Base-by-base conservation (phyloP, 2,888 invertebrate genomes). In the Leptodirus hochenwartii region DNA sequence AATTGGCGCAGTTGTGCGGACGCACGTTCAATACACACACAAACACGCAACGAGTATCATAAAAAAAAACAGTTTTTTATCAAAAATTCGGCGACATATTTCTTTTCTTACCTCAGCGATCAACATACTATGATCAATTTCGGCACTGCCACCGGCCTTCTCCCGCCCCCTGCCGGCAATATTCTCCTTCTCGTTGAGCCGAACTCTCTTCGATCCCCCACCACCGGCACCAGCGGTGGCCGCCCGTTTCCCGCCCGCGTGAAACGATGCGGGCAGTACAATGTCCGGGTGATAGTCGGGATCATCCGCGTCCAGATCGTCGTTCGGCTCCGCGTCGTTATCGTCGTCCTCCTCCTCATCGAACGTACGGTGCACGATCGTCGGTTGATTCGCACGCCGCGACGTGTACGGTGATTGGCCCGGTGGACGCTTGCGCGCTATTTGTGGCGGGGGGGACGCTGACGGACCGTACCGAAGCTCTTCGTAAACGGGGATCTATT, bases 401-500 rank as follows among this genome's bases (percentile, higher is more conserved):
- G n/a, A n/a, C n/a, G n/a, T n/a, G n/a, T n/a, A n/a, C n/a, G n/a
- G n/a, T n/a, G n/a, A n/a, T n/a, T n/a, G n/a, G n/a, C n/a, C n/a
- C n/a, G n/a, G n/a, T n/a, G n/a, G n/a, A n/a, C n/a, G n/a, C n/a
- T n/a, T n/a, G n/a, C n/a, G n/a, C n/a, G n/a, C n/a, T n/a, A n/a
- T n/a, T n/a, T n/a, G n/a, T n/a, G n/a, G n/a, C n/a, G n/a, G n/a
- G n/a, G n/a, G n/a, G n/a, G n/a, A n/a, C n/a, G n/a, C n/a, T n/a
- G n/a, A n/a, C n/a, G n/a, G n/a, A n/a, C 2, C 61, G 47, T 45
- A 60, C 52, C 28, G 56, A 53, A 31, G 60, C 59, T 23, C 46
- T 43, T 37, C 62, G 61, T n/a, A n/a, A n/a, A n/a, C n/a, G n/a
- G n/a, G n/a, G n/a, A n/a, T n/a, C n/a, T n/a, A n/a, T n/a, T n/a